Base-by-base conservation (phyloP, 2,797 vertebrate species). In the Urosaurus nigricauda region DNA sequence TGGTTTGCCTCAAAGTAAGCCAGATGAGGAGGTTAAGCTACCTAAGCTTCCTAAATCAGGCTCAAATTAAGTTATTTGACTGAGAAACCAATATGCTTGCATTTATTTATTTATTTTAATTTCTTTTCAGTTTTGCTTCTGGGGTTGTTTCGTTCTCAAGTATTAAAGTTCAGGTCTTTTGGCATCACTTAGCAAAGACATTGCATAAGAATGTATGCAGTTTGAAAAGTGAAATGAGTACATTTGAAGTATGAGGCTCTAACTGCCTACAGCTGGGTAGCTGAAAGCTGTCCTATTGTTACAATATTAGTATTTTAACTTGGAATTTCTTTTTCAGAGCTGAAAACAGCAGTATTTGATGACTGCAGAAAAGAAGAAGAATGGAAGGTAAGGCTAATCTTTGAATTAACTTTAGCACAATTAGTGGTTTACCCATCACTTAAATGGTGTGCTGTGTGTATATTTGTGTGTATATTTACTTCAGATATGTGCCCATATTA, bases 331-430 rank as follows among this genome's bases (percentile, higher is more conserved):
- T 53, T 95, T 91, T 80, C 94, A 99, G 99, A 95, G 94, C 97
- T 99, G 92, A 98, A 98, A 96, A 97, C 98, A 13, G 93, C 96
- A 26, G 94, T 99, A 40, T 98, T 99, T 88, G 96, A 97, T 94
- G 98, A 99, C 94, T 98, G 98, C 94, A 97, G 86, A 88, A 98
- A 98, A 94, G 98, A 98, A 43, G 98, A 98, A 80, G 95, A 98
- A 97, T 99, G 98, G 98, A 99, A 99, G 98, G 99, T 99, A 97
- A 83, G 71, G 32, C n/a, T 75, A 81, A 68, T n/a, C 1, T 75
- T n/a, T 73, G 6, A 68, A n/a, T 56, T 86, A 43, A 2, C 9
- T 16, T 19, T 51, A 60, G 51, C 37, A 60, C 4, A 32, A 9
- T 2, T 60, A 60, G 29, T 60, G 26, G 5, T 81, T 74, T 32